Conservation (phyloP, 2,888 invertebrate genomes). For the Machimus rusticus region DNA sequence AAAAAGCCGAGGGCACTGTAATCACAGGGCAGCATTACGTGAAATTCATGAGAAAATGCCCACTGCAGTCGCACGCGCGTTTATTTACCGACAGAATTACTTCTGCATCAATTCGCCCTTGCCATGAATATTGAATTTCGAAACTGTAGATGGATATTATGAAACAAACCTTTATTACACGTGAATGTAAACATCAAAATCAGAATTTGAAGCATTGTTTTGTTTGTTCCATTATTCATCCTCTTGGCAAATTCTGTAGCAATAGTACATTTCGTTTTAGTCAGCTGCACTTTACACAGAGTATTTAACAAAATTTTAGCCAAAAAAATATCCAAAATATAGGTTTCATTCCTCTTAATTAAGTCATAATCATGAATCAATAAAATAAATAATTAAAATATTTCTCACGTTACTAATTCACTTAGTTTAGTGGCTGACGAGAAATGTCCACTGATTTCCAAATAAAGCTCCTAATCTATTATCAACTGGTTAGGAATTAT, state of each 20-base stretch:
- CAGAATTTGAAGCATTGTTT: not conserved
- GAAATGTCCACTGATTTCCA: no score
- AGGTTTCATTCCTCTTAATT: no score
- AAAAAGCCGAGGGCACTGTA: not conserved
- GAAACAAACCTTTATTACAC: not conserved
- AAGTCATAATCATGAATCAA: no score
- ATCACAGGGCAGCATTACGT: not conserved
- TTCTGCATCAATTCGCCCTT: not conserved
- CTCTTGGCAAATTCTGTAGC: not conserved
- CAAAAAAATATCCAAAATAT: no score
- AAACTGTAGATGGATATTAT: not conserved
- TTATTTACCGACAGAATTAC: not conserved
- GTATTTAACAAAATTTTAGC: no score
- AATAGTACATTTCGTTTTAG: no score
- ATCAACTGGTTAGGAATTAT: no score
- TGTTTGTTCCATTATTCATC: not conserved
- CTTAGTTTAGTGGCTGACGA: no score
- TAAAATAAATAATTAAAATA: no score
- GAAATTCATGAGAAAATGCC: not conserved
- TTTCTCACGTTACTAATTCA: no score
- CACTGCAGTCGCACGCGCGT: not conserved
- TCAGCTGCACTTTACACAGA: no score
- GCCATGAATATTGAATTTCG: not conserved
- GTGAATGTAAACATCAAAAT: not conserved
- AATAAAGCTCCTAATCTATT: no score